Evolutionary conservation across 35 echinoderm and acorn worm genomes (phyloP), one percentile per base, ranked within the genome.

Genomic region (Stichopus chloronotus): DNA sequence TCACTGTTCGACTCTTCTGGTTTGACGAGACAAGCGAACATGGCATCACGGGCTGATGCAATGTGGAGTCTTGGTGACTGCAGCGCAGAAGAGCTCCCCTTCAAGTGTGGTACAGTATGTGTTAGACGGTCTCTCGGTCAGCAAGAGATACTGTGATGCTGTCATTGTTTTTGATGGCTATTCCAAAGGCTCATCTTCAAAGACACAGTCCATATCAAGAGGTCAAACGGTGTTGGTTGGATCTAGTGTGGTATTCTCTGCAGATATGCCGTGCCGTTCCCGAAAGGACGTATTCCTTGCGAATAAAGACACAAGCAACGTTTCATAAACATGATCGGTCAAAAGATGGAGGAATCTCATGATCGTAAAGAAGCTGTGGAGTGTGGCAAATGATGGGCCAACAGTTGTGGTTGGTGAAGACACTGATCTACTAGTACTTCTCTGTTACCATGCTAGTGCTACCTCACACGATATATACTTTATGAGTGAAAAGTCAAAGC

Each of bases 381-480:
- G 59, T 58, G 53, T 23, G 91, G 91, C 91, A 57, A 92, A 19
- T 12, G 14, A 6, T 81, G 59, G 69, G 9, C 13, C 76, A 55
- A 83, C 56, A 81, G 5, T n/a, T 22, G 76, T 92, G 61, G 25
- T 92, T 20, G 91, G 91, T 16, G 91, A 92, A 58, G 91, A 92
- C 78, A 65, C 91, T n/a, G 91, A 92, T 83, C 78, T 92, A 5
- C 57, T 92, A 82, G 57, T 92, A n/a, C 91, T 92, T 63, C 74
- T 92, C 55, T 92, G 81, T 69, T 91, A 23, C 52, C 74, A 91
- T 61, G 65, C 52, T 72, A 22, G 53, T 17, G 7, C 58, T 69
- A 56, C n/a, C 74, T 84, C 81, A 23, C 1, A 52, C 43, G 81
- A 76, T 20, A 21, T 82, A 25, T 82, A 82, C 53, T 55, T 82